Evolutionary conservation across 2,888 invertebrate genomes (phyloP).

Genomic region (Zygaena filipendulae): DNA sequence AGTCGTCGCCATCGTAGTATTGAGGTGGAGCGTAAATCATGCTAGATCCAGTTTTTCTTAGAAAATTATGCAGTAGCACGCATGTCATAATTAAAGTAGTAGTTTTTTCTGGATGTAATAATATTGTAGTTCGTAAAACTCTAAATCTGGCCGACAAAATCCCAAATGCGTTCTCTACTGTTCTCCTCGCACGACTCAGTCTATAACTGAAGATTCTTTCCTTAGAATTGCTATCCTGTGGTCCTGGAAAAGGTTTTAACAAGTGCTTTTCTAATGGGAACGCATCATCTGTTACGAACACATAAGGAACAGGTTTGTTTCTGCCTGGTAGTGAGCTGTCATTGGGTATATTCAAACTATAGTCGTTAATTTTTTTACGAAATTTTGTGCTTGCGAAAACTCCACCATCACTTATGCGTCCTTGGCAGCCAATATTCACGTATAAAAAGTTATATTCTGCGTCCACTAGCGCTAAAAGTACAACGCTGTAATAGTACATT

Average conservation of each 20-base stretch:
- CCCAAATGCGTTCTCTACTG: slow-evolving; percentile 19
- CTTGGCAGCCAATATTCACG: slow-evolving; percentile 9
- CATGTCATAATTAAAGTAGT: slow-evolving; percentile 20
- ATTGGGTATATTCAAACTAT: slow-evolving; percentile 12
- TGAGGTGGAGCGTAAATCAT: slow-evolving; percentile 17
- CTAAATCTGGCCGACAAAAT: too few species aligned
- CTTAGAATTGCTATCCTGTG: slow-evolving; percentile 15
- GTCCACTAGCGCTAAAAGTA: slow-evolving; percentile 13
- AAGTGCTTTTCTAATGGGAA: slow-evolving; percentile 16
- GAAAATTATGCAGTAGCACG: slow-evolving; percentile 18
- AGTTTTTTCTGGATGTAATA: slow-evolving; percentile 18
- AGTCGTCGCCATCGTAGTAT: slow-evolving; percentile 16
- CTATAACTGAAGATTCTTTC: slow-evolving; percentile 19
- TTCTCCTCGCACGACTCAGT: slow-evolving; percentile 17
- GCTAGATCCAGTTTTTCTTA: slow-evolving; percentile 13
- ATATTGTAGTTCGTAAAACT: slow-evolving; percentile 18
- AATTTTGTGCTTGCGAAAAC: slow-evolving; percentile 13
- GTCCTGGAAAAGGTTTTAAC: slow-evolving; percentile 17
- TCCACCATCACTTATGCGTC: slow-evolving; percentile 8
- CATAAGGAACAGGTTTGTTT: slow-evolving; percentile 15
- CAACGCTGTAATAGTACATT: slow-evolving; percentile 12
- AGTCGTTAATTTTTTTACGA: slow-evolving; percentile 11
- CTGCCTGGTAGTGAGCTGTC: slow-evolving; percentile 12
- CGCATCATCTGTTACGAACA: slow-evolving; percentile 17
- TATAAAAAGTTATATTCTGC: slow-evolving; percentile 8